Conservation (phyloP, 2,797 vertebrate species). For the Paguma larvata region DNA sequence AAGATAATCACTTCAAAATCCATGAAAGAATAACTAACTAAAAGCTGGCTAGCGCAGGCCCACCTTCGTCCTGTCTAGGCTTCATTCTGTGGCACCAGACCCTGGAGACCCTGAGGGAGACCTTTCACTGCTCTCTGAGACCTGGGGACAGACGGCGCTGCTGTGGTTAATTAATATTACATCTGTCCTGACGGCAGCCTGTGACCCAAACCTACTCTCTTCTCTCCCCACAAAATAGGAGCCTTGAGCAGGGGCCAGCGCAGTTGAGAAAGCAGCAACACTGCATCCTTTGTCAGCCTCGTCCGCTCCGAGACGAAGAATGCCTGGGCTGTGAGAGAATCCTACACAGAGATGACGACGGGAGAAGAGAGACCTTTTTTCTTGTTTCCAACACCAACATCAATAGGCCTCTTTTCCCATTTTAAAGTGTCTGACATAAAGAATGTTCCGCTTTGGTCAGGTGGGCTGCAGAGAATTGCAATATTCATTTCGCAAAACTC, state of each 20-base stretch:
- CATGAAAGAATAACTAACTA: not conserved
- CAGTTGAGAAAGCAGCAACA: not conserved
- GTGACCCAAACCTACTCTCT: not conserved
- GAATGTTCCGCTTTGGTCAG: constrained; percentile 34
- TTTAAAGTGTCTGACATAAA: not conserved
- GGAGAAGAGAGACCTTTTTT: not conserved
- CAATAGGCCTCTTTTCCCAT: constrained; percentile 27
- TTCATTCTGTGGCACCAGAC: not conserved
- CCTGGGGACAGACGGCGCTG: not conserved
- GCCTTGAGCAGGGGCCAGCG: not conserved
- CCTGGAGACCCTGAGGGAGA: not conserved
- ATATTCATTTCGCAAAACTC: constrained; percentile 32
- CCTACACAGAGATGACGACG: constrained; percentile 25
- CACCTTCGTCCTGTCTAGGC: not conserved
- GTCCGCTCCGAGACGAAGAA: constrained; percentile 31
- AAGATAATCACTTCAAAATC: not conserved
- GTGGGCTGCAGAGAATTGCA: constrained; percentile 13
- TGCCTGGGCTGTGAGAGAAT: constrained; percentile 50
- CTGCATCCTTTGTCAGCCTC: constrained; percentile 14
- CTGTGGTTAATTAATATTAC: not conserved
- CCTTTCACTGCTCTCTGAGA: not conserved
- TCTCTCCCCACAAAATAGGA: not conserved
- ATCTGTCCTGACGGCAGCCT: not conserved
- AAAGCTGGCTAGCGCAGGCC: not conserved
- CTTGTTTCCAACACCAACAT: constrained; percentile 24